Percentiles rank a stretch among this genome's conserved stretches.
Conservation (phyloP, 2,888 invertebrate species). For the Apodemia mormo region DNA sequence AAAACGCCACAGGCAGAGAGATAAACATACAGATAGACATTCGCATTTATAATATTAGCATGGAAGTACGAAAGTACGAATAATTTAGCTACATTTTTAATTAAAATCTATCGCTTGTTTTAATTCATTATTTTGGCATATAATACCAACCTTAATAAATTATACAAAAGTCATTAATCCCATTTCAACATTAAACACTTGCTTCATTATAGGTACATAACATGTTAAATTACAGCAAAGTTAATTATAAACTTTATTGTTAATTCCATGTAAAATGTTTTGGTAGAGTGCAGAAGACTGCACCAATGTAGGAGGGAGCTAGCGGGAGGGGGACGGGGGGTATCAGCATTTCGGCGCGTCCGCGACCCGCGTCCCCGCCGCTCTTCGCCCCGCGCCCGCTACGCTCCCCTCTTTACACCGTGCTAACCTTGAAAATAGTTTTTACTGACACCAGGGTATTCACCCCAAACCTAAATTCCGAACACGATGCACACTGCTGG, state of each 20-base stretch:
- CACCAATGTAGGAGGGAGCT: constrained; percentile 45
- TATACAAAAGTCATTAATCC: not conserved
- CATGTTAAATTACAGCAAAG: not conserved
- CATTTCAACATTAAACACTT: not conserved
- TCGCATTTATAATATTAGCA: too few relatives aligned
- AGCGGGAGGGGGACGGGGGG: constrained; percentile 52
- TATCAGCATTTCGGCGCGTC: constrained; percentile 79
- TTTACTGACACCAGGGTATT: constrained; percentile 80
- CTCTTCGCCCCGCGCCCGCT: constrained; percentile 54
- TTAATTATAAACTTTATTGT: constrained; percentile 20
- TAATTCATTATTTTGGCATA: not conserved
- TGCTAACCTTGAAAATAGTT: constrained; percentile 82
- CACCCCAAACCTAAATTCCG: constrained; percentile 80
- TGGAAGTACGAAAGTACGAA: too few relatives aligned
- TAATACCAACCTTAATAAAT: not conserved
- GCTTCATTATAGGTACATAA: not conserved
- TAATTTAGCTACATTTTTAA: too few relatives aligned
- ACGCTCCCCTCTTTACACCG: constrained; percentile 70
- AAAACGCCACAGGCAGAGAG: too few relatives aligned
- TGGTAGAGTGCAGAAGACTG: constrained; percentile 48
- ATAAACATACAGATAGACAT: too few relatives aligned
- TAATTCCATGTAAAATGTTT: constrained; percentile 20
- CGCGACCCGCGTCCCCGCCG: constrained; percentile 73
- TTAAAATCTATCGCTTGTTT: too few relatives aligned
- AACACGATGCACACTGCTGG: constrained; percentile 65